Evolutionary conservation across 2,113 vertebrate species (phyloP).

Genomic region (Anguilla rostrata): DNA sequence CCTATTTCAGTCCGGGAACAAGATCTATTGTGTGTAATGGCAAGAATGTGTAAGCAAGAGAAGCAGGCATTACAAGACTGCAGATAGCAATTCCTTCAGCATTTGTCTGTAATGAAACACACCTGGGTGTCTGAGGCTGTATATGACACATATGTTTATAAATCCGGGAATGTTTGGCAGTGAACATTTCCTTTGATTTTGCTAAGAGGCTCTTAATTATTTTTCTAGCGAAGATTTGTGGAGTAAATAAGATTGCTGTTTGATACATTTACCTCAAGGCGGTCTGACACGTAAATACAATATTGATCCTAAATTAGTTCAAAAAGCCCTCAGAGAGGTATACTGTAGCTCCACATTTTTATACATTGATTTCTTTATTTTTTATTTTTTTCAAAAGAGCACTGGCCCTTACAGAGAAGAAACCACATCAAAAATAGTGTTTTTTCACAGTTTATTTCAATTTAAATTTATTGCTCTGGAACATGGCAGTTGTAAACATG

Average conservation of each 20-base stretch:
- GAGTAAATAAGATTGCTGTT: slow-evolving; percentile 2
- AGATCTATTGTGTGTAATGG: slow-evolving; percentile 27
- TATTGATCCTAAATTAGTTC: neutral
- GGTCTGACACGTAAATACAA: neutral
- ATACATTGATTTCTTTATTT: neutral
- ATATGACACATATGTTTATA: neutral
- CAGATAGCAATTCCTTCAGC: slow-evolving; percentile 2
- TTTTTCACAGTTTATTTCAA: neutral
- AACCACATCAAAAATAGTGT: neutral
- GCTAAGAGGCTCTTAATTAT: neutral
- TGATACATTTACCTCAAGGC: neutral
- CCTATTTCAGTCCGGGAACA: slow-evolving; percentile 32
- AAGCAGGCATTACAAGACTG: slow-evolving; percentile 7
- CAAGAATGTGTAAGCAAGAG: slow-evolving; percentile 5
- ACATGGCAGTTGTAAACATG: neutral
- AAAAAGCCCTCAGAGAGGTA: neutral
- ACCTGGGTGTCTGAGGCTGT: neutral
- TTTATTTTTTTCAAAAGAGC: too few relatives aligned
- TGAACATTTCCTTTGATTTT: neutral
- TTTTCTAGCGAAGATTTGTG: neutral
- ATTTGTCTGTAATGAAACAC: slow-evolving; percentile 3
- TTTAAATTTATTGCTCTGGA: neutral
- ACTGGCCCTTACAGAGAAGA: neutral
- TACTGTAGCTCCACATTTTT: neutral
- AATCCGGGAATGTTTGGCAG: neutral